These are phyloP conservation scores for Nymphalis c-album DNA, from an alignment of 2,888 invertebrate species.

Conservation along the genomic window DNA sequence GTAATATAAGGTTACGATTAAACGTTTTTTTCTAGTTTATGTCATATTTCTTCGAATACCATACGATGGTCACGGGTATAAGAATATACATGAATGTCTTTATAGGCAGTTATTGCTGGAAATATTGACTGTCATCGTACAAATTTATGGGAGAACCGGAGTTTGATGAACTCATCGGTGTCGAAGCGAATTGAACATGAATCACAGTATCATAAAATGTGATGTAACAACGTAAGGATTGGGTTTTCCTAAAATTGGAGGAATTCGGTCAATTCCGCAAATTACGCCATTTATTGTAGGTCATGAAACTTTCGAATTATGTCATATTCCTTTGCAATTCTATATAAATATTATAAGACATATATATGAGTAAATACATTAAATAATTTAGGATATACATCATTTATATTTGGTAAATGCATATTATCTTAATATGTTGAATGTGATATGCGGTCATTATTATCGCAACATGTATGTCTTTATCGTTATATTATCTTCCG, in stretches of 20 bases:
- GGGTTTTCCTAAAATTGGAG: constrained; percentile 15
- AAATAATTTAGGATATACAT: too few relatives aligned
- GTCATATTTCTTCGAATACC: background rate
- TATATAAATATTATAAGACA: too few relatives aligned
- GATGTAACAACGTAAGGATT: constrained; percentile 48
- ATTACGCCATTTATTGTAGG: background rate
- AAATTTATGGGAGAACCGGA: constrained; percentile 35
- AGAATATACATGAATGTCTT: background rate
- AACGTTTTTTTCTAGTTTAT: background rate
- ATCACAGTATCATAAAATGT: constrained; percentile 53
- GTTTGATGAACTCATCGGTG: constrained; percentile 43
- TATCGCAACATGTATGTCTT: constrained; percentile 37
- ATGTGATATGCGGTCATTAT: constrained; percentile 4
- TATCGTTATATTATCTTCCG: constrained; percentile 48
- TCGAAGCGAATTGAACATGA: constrained; percentile 49
- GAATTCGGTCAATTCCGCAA: constrained; percentile 8
- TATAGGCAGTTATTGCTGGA: constrained; percentile 1
- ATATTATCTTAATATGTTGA: background rate
- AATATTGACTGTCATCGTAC: constrained; percentile 8
- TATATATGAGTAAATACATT: too few relatives aligned
- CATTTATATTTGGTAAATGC: background rate
- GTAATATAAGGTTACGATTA: background rate
- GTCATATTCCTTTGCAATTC: too few relatives aligned
- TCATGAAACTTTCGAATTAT: background rate
- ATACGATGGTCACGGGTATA: background rate